Evolutionary conservation across 2,797 vertebrate genomes (phyloP).

Genomic region (Girardinus metallicus): DNA sequence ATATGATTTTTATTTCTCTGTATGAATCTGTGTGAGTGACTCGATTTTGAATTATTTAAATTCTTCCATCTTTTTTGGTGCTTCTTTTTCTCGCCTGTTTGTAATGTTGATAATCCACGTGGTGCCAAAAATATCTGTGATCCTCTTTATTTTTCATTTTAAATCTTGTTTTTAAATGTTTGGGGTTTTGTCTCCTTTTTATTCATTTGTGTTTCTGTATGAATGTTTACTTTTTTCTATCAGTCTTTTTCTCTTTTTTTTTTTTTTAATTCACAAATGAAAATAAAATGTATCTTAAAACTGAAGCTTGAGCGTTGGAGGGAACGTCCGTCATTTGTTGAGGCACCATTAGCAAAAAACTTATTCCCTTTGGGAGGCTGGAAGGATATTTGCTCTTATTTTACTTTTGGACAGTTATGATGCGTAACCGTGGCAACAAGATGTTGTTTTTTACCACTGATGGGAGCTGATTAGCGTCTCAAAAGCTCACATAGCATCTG

Average conservation of each 20-base stretch:
- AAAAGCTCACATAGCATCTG: background rate
- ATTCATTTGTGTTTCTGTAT: background rate
- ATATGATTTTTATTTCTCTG: background rate
- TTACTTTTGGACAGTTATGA: background rate
- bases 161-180: background rate
- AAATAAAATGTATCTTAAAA: conserved; percentile 53
- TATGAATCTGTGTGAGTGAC: background rate
- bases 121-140: conserved; percentile 16
- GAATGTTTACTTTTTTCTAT: conserved; percentile 25
- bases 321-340: background rate
- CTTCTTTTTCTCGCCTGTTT: conserved; percentile 1
- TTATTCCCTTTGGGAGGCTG: background rate
- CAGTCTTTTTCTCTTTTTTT: conserved; percentile 2
- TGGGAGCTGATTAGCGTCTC: background rate
- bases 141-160: background rate
- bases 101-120: conserved; percentile 56
- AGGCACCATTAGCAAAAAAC: background rate
- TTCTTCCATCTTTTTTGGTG: background rate
- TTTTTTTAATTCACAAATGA: conserved; percentile 38
- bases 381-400: background rate
- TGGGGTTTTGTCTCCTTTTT: background rate
- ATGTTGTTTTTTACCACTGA: background rate
- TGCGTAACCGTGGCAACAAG: background rate
- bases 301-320: background rate
- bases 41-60: background rate